Conservation (phyloP, 2,113 vertebrate species). For the Isichthys henryi region DNA sequence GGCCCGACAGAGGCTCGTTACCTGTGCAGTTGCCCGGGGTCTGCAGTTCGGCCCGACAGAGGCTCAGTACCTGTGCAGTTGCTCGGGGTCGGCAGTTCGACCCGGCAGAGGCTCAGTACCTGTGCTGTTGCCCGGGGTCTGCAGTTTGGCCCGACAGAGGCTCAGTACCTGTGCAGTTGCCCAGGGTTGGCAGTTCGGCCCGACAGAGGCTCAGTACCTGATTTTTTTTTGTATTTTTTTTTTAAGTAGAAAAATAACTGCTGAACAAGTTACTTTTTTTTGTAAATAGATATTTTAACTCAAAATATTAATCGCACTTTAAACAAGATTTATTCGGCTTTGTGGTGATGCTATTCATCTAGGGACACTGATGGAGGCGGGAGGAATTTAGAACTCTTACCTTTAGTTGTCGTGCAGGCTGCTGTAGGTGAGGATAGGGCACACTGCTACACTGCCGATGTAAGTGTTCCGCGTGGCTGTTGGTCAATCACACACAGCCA, state of each 20-base stretch:
- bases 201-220: too few species aligned
- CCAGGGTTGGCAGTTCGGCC: too few species aligned
- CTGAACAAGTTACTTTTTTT: neutral
- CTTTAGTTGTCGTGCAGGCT: neutral
- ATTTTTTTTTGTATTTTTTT: too few species aligned
- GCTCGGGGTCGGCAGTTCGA: too few species aligned
- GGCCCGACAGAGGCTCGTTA: too few species aligned
- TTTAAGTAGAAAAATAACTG: neutral
- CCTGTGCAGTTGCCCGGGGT: too few species aligned
- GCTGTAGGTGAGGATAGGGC: neutral
- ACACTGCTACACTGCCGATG: neutral
- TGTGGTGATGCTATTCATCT: neutral
- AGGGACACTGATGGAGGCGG: neutral
- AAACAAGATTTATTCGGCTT: neutral
- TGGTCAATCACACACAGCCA: neutral
- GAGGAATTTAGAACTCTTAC: neutral
- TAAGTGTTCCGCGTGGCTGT: neutral
- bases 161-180: too few species aligned
- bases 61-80: too few species aligned
- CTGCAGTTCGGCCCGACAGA: too few species aligned
- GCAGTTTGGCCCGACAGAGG: too few species aligned
- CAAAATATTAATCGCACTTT: neutral
- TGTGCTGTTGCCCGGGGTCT: too few species aligned
- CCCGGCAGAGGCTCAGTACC: too few species aligned
- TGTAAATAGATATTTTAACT: neutral